These are phyloP conservation scores for Aspiorhynchus laticeps DNA, from an alignment of 2,113 vertebrate genomes.

Conservation along the genomic window DNA sequence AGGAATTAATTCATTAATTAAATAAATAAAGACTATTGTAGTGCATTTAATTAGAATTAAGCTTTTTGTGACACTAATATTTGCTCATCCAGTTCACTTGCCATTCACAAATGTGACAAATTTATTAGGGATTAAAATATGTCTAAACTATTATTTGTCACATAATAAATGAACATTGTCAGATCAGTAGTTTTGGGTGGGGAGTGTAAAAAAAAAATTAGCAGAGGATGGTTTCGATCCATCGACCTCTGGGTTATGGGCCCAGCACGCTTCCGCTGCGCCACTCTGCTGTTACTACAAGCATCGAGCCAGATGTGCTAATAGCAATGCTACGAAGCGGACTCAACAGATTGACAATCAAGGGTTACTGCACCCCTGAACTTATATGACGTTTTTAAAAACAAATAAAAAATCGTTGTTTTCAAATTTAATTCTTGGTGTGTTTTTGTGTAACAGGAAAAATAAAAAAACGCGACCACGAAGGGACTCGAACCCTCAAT, in stretches of 20 bases:
- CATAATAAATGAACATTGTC: background rate
- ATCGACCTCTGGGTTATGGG: conserved; percentile 85
- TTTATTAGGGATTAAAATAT: background rate
- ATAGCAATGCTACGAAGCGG: accelerated
- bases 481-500: conserved; percentile 85
- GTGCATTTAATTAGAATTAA: background rate
- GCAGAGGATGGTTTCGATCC: conserved; percentile 85
- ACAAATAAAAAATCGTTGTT: accelerated
- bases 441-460: background rate
- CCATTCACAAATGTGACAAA: background rate
- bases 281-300: conserved; percentile 73
- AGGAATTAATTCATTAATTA: too few species aligned
- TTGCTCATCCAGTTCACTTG: background rate
- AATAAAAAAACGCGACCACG: conserved; percentile 70
- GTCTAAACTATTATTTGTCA: background rate
- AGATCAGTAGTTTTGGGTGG: too few species aligned
- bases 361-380: accelerated
- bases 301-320: background rate
- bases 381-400: too few species aligned
- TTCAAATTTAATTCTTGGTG: accelerated
- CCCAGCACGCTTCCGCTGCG: conserved; percentile 85
- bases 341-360: background rate
- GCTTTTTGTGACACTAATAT: background rate
- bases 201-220: conserved; percentile 37
- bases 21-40: too few species aligned